A percentile compares a stretch with the other conserved stretches of the same genome.
These are phyloP conservation scores for Ophion ellenae DNA, from an alignment of 2,888 invertebrate genomes.

Conservation along the genomic window DNA sequence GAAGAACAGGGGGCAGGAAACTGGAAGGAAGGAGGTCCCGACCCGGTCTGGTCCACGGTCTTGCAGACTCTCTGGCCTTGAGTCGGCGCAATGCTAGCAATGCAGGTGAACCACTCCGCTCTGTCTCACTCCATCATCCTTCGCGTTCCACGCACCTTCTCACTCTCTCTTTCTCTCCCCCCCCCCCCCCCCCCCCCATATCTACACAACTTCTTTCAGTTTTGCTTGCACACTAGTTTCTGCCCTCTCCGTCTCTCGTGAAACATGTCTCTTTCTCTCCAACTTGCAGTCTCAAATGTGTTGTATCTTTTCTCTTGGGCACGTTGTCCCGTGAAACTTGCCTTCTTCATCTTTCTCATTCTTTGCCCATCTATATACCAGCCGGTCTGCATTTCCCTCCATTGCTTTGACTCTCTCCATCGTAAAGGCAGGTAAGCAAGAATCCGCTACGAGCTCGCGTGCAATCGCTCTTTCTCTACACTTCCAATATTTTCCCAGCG, in stretches of 20 bases:
- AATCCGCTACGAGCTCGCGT: conserved; percentile 73
- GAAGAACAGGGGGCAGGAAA: conserved; percentile 76
- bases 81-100: conserved; percentile 83
- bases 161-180: conserved; percentile 60
- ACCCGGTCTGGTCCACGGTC: conserved; percentile 81
- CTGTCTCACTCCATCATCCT: conserved; percentile 73
- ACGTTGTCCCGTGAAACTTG: conserved; percentile 53
- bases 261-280: conserved; percentile 68
- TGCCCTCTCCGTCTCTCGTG: conserved; percentile 11
- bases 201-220: conserved; percentile 23
- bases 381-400: conserved; percentile 61
- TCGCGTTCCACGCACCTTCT: conserved; percentile 56
- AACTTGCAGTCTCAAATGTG: conserved; percentile 76
- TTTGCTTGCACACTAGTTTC: conserved; percentile 59
- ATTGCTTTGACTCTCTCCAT: conserved; percentile 76
- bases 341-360: conserved; percentile 53
- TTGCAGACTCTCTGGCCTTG: conserved; percentile 82
- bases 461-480: conserved; percentile 51
- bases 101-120: conserved; percentile 83
- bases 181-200: conserved; percentile 11
- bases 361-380: conserved; percentile 14
- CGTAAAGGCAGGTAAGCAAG: conserved; percentile 71
- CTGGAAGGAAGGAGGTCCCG: conserved; percentile 81
- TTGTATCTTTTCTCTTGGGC: conserved; percentile 54
- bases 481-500: conserved; percentile 32